These are phyloP conservation scores for Mycteria americana DNA, from an alignment of 2,797 vertebrate genomes.

Conservation along the genomic window DNA sequence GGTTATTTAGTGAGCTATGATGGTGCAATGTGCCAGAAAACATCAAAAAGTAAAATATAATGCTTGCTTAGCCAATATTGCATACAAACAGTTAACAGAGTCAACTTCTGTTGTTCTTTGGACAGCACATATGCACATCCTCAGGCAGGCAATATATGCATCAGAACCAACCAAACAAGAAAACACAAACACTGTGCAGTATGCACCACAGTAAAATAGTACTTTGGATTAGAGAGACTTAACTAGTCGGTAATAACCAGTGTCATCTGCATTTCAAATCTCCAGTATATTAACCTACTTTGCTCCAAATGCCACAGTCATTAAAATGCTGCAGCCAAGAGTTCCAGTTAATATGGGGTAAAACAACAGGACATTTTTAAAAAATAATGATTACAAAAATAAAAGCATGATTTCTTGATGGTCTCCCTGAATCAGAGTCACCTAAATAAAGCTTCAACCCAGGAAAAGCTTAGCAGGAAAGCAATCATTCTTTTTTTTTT, in stretches of 20 bases:
- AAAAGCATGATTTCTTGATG: conserved; percentile 34
- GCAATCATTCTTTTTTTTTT: conserved; percentile 50
- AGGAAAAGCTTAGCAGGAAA: conserved; percentile 55
- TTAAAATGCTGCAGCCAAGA: background rate
- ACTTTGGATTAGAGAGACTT: background rate
- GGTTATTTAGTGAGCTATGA: background rate
- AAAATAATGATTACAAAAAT: conserved; percentile 16
- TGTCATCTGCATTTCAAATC: background rate
- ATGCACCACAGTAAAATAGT: background rate
- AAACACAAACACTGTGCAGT: background rate
- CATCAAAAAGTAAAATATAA: background rate
- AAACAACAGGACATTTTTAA: background rate
- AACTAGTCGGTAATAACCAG: background rate
- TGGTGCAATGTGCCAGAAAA: background rate
- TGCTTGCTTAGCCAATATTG: background rate
- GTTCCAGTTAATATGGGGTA: background rate
- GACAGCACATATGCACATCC: background rate
- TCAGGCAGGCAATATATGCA: background rate
- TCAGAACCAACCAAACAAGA: background rate
- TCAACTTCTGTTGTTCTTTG: background rate
- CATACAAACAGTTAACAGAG: background rate
- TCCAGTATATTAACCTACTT: background rate
- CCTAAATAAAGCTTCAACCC: conserved; percentile 60
- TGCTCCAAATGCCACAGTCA: background rate
- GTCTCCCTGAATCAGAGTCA: conserved; percentile 37